Evolutionary conservation across 1,140 invertebrate species (phyloP).

Genomic region (Carposina sasakii): DNA sequence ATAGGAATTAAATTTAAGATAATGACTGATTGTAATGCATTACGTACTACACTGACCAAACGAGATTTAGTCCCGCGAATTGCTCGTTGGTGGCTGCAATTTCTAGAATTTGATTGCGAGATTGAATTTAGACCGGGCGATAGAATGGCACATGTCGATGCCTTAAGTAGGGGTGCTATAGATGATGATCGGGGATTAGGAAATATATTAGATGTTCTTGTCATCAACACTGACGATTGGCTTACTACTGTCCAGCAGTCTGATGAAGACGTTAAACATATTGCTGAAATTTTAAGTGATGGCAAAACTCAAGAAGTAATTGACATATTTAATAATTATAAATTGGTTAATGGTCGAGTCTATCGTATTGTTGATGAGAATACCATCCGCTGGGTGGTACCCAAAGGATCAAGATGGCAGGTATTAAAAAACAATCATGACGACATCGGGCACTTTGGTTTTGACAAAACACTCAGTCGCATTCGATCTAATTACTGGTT

Average conservation of each 20-base stretch:
- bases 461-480: too few species aligned
- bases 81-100: constrained; percentile 35
- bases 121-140: constrained; percentile 19
- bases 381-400: too few species aligned
- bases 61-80: constrained; percentile 31
- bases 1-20: constrained; percentile 11
- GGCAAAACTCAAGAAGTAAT: neutral
- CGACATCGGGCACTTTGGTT: too few species aligned
- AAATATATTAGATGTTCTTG: neutral
- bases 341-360: too few species aligned
- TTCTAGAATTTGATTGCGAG: constrained; percentile 34
- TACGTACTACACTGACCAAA: constrained; percentile 32
- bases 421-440: too few species aligned
- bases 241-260: neutral
- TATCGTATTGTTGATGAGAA: too few species aligned
- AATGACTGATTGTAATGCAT: constrained; percentile 19
- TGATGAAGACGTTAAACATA: neutral
- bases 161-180: constrained; percentile 23
- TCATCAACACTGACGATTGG: neutral
- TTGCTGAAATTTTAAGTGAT: neutral
- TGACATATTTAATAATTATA: neutral
- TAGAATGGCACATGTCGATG: constrained; percentile 32
- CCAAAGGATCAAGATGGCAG: too few species aligned
- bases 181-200: neutral
- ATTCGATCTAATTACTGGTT: constrained; percentile 2